Evolutionary conservation across 1,140 invertebrate genomes (phyloP), one percentile per base, ranked within the genome.

Genomic region (Drosophila sucinea): DNA sequence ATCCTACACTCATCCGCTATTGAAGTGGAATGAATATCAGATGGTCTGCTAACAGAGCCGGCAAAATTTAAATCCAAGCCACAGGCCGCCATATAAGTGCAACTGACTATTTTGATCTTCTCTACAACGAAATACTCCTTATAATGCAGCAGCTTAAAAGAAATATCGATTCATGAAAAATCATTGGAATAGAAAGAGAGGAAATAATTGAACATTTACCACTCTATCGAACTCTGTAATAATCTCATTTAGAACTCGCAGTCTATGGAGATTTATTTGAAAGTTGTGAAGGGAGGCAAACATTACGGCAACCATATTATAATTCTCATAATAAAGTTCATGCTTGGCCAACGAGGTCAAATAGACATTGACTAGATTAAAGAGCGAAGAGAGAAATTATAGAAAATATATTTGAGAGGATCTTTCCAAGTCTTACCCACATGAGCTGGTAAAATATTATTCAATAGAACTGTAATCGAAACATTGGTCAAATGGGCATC

Each of bases 1-100:
- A 4, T 27, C 62, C 10, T n/a, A 58, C 63, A 29, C 25, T 58
- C 62, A 23, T 5, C 62, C 25, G 5, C 47, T 10, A 72, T 17
- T 11, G 77, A 62, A 2, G 11, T 25, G 2, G 44, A 47, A 0
- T 11, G 35, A 8, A 7, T 27, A 7, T 29, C 1, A 4, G n/a
- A 30, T 1, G 32, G 11, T 5, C 8, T 47, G 32, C 68, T 76
- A 1, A 67, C 32, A 30, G 30, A 4, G 4, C 41, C 55, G 0
- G 58, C 68, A 17, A 77, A 73, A 6, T 17, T 57, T 0, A 87
- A 0, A 79, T 97, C 95, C 29, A 98, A 92, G 1, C 98, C 98
- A 91, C 97, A 97, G 0, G 97, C 98, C 5, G 97, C 97, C 97
- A 98, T 98, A 85, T 98, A 98, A 0, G 97, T 98, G 92, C 96